Conservation (phyloP, 2,797 vertebrate genomes). For the Nothura maculosa region DNA sequence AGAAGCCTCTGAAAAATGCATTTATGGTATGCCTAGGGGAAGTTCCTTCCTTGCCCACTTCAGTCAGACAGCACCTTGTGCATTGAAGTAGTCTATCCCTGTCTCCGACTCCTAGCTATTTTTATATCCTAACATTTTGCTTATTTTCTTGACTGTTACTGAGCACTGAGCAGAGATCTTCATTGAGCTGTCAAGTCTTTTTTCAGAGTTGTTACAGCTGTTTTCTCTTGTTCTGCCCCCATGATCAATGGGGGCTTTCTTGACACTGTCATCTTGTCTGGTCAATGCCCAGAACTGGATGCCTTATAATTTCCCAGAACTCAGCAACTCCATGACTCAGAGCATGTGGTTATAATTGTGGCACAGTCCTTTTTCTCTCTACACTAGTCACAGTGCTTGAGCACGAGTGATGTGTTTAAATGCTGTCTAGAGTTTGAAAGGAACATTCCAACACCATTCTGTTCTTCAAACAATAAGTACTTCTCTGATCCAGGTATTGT, state of each 20-base stretch:
- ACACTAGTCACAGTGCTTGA: slow-evolving; percentile 53
- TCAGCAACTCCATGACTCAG: slow-evolving; percentile 57
- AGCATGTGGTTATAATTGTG: slow-evolving; percentile 73
- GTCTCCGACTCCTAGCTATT: not conserved
- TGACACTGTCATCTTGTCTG: slow-evolving; percentile 71
- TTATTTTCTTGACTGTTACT: slow-evolving; percentile 5
- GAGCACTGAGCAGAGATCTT: slow-evolving; percentile 35
- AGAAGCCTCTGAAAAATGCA: not conserved
- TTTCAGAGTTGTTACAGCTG: slow-evolving; percentile 65
- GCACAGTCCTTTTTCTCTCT: slow-evolving; percentile 64
- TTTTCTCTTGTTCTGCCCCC: slow-evolving; percentile 72
- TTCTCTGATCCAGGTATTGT: slow-evolving; percentile 54
- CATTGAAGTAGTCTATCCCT: not conserved
- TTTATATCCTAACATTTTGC: slow-evolving; percentile 38
- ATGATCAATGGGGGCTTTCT: slow-evolving; percentile 67
- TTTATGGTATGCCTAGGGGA: not conserved
- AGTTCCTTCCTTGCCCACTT: not conserved
- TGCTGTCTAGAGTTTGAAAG: slow-evolving; percentile 67
- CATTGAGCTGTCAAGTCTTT: slow-evolving; percentile 66
- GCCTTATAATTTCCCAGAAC: slow-evolving; percentile 72
- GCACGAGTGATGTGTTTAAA: slow-evolving; percentile 60
- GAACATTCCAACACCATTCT: slow-evolving; percentile 59
- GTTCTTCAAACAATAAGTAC: slow-evolving; percentile 69
- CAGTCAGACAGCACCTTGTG: not conserved
- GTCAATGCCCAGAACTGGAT: slow-evolving; percentile 68